Evolutionary conservation across 2,888 invertebrate genomes (phyloP), one percentile per base, ranked within the genome.

Genomic region (Rhorus exstirpatorius): DNA sequence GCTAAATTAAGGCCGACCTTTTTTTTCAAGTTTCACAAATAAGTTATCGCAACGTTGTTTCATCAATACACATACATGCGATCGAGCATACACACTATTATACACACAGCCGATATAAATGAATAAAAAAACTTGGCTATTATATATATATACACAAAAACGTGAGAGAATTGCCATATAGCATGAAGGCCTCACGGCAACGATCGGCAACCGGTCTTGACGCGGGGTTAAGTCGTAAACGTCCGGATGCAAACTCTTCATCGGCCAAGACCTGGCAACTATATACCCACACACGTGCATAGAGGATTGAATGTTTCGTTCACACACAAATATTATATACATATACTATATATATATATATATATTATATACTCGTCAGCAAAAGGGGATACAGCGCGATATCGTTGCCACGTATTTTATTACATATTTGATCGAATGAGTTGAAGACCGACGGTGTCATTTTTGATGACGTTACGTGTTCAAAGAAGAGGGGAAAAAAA

Each of bases 211-310:
- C 81, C 81, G 81, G 81, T 81, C 81, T 81, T 74, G 51, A 53
- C 67, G 63, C 77, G 81, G 68, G 72, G 72, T 74, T 78, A 67
- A 78, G 81, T 81, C 81, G 77, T 81, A 81, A 81, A 81, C 72
- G 81, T 81, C 72, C 81, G 81, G 81, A 81, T 72, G 81, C 81
- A 81, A 81, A 81, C 81, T 67, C 81, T 81, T 81, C 72, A 78
- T 78, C 77, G 55, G 68, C 72, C 77, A 44, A 68, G 68, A 67
- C 53, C 53, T 60, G 31, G 70, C 72, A 51, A 63, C 61, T 46
- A 38, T 26, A 41, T 35, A n/a, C 8, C 17, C 8, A 71, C 46
- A 44, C 44, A 46, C 67, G 14, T 38, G 12, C n/a, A 58, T 10
- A 26, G 21, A 24, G 46, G 14, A 44, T 44, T 63, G 3, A 44